These are phyloP conservation scores for Mastomys natalensis DNA, from an alignment of 2,113 vertebrate genomes.

Conservation along the genomic window DNA sequence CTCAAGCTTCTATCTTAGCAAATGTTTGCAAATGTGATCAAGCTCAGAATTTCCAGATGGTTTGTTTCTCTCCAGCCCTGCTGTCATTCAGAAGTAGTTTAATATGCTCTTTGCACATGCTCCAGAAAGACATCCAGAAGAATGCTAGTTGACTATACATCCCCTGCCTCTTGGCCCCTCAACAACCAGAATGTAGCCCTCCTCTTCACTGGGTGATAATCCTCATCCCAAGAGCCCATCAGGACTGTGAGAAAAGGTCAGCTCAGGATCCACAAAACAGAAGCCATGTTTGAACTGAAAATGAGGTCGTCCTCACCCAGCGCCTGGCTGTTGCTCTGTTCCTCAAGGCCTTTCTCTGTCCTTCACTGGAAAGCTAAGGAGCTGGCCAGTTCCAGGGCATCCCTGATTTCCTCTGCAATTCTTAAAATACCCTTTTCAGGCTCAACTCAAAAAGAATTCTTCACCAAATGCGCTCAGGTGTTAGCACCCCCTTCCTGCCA, in stretches of 20 bases:
- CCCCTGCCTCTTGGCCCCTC: not conserved
- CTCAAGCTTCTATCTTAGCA: constrained; percentile 66
- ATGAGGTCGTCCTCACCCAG: not conserved
- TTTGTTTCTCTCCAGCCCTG: constrained; percentile 56
- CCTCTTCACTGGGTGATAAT: not conserved
- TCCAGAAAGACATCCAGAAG: constrained; percentile 46
- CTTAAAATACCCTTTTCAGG: not conserved
- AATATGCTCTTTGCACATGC: not conserved
- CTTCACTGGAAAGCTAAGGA: not conserved
- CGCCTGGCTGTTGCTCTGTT: not conserved
- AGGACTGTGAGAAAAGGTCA: not conserved
- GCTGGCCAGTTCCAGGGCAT: not conserved
- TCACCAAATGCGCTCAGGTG: not conserved
- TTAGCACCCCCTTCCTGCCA: not conserved
- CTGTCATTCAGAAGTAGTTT: constrained; percentile 67
- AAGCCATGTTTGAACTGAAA: not conserved
- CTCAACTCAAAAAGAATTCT: not conserved
- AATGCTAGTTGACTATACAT: not conserved
- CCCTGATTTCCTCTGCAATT: not conserved
- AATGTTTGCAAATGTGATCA: constrained; percentile 77
- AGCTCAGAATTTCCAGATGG: constrained; percentile 75
- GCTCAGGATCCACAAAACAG: not conserved
- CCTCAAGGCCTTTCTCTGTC: not conserved
- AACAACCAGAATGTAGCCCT: not conserved
- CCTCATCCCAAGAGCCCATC: not conserved